Conservation (phyloP, 2,797 vertebrate genomes). For the Mus spretus region DNA sequence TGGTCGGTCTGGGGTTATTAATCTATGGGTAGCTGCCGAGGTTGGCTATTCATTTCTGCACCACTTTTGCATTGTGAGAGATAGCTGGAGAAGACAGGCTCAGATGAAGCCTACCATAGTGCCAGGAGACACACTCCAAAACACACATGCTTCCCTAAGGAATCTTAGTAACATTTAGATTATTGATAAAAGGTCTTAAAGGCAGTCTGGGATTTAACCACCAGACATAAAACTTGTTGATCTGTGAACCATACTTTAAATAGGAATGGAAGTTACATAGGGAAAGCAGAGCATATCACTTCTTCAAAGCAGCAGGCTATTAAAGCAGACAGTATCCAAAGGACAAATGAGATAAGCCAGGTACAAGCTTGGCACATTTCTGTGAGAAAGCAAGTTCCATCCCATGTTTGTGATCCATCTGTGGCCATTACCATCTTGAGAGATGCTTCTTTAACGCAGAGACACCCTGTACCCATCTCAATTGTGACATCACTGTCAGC, state of each 20-base stretch:
- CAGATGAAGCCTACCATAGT: background rate
- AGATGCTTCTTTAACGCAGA: background rate
- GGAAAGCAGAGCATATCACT: background rate
- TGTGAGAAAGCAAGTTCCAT: background rate
- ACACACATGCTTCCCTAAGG: rapidly evolving
- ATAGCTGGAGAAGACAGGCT: background rate
- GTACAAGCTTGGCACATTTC: background rate
- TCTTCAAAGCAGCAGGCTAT: background rate
- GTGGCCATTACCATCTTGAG: background rate
- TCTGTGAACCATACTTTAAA: background rate
- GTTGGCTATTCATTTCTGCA: background rate
- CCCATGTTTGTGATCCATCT: background rate
- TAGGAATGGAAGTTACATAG: too few species aligned
- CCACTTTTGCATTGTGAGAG: background rate
- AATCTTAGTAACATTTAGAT: background rate
- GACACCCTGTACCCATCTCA: background rate
- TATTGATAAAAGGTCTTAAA: background rate
- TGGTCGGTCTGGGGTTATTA: background rate
- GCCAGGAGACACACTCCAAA: background rate
- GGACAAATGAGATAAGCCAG: background rate
- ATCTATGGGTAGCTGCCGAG: background rate
- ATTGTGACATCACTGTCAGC: background rate
- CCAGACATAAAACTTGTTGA: background rate
- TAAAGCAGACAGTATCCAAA: background rate
- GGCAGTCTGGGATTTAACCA: background rate